These are phyloP conservation scores for Periparus ater DNA, from an alignment of 2,797 vertebrate species.

Conservation along the genomic window DNA sequence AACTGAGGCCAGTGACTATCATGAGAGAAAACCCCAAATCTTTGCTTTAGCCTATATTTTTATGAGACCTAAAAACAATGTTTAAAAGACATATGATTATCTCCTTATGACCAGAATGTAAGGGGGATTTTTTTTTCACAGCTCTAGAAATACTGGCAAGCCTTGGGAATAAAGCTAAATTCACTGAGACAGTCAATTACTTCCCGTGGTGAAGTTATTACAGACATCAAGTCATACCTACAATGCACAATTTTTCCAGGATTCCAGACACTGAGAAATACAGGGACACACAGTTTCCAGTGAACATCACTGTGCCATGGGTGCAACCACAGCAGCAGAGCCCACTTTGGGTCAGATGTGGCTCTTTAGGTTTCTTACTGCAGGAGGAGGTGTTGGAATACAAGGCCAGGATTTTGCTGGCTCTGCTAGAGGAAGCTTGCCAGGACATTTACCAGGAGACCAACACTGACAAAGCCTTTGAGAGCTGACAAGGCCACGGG, in stretches of 20 bases:
- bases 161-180: not conserved
- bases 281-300: not conserved
- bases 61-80: not conserved
- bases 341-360: not conserved
- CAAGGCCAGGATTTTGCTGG: not conserved
- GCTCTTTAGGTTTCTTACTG: not conserved
- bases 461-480: not conserved
- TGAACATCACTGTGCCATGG: accelerated
- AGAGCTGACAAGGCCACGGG: conserved; percentile 35
- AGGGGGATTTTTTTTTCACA: not conserved
- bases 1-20: not conserved
- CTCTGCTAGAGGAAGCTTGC: conserved; percentile 25
- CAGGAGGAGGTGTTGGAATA: accelerated
- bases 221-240: not conserved
- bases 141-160: not conserved
- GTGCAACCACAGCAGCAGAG: not conserved
- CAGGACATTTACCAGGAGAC: not conserved
- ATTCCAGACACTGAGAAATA: not conserved
- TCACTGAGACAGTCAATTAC: not conserved
- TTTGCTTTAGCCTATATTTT: not conserved
- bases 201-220: not conserved
- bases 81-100: not conserved
- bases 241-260: not conserved
- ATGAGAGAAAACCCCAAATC: not conserved
- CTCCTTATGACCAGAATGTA: not conserved